phyloP scores from a whole-genome alignment of 2,113 vertebrate genomes.

The Rhabdomys dilectus region DNA sequence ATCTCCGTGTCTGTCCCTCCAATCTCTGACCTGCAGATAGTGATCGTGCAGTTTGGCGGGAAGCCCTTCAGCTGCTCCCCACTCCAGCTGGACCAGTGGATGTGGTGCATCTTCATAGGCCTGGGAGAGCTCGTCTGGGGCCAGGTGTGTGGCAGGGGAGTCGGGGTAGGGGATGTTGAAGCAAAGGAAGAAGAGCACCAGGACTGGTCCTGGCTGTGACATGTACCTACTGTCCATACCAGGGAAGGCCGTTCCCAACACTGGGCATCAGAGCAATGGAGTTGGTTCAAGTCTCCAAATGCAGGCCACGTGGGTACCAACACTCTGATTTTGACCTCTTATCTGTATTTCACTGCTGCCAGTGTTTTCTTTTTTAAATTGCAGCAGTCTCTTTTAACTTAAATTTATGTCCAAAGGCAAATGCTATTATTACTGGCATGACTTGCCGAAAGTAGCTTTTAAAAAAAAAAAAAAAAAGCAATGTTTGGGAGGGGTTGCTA shows the following conservation, averaged over 20 bases:
- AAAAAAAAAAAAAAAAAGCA: neutral
- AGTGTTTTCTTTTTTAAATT: neutral
- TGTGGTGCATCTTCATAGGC: constrained; percentile 99
- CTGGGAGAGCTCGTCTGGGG: constrained; percentile 98
- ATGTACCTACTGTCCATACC: neutral
- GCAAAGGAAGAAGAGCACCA: neutral
- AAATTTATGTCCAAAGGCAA: constrained; percentile 21
- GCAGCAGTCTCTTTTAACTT: neutral
- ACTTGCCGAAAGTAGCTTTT: neutral
- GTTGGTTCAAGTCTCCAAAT: neutral
- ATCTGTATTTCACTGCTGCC: neutral
- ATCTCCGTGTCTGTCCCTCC: constrained; percentile 20
- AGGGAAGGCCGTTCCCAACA: neutral
- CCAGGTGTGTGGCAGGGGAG: constrained; percentile 91
- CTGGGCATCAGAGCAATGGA: neutral
- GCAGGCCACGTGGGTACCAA: neutral
- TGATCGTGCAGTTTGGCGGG: constrained; percentile 98
- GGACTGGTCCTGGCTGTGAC: neutral
- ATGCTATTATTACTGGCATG: neutral
- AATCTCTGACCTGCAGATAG: constrained; percentile 88
- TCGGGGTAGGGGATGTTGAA: neutral
- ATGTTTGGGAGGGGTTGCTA: neutral
- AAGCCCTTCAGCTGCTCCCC: constrained; percentile 98
- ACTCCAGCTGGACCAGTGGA: constrained; percentile 97
- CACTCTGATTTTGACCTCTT: neutral